Conservation (phyloP, 37 sponge, comb jelly and placozoan genomes). For the Spongilla lacustris region DNA sequence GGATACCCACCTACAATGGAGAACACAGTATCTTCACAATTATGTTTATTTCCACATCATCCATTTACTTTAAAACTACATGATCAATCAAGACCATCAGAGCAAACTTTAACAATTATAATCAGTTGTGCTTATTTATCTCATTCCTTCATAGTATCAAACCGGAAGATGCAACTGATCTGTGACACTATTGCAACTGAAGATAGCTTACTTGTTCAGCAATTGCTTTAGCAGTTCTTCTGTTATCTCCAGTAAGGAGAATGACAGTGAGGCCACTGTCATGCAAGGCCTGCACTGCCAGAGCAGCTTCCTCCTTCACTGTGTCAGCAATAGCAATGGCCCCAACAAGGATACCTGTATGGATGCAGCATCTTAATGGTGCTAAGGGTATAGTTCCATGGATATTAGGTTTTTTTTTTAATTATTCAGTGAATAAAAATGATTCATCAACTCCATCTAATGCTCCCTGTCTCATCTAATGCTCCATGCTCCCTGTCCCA, state of each 20-base stretch:
- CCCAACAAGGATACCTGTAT: slow-evolving; percentile 38
- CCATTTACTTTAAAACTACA: too few species aligned
- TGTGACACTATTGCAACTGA: too few species aligned
- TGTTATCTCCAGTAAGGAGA: slow-evolving; percentile 88
- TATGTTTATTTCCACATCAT: too few species aligned
- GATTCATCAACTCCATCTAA: neutral
- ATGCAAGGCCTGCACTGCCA: slow-evolving; percentile 41
- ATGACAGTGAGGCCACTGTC: slow-evolving; percentile 42
- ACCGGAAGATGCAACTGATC: too few species aligned
- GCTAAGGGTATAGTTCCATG: too few species aligned
- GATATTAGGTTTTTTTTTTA: too few species aligned
- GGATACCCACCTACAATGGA: slow-evolving; percentile 65
- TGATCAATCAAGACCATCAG: too few species aligned
- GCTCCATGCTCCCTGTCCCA: too few species aligned
- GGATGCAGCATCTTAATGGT: neutral
- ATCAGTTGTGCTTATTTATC: too few species aligned
- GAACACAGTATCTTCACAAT: neutral
- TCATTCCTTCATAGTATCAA: too few species aligned
- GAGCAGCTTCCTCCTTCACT: slow-evolving; percentile 43
- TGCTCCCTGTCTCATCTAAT: neutral
- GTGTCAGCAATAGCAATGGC: slow-evolving; percentile 71
- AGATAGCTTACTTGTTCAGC: slow-evolving; percentile 72
- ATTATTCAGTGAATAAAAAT: too few species aligned
- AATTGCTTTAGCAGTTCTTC: slow-evolving; percentile 81
- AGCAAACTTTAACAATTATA: too few species aligned